Percentiles rank a stretch among this genome's conserved stretches.
Evolutionary conservation across 1,140 invertebrate species (phyloP).

Genomic region (Solenopsis invicta): DNA sequence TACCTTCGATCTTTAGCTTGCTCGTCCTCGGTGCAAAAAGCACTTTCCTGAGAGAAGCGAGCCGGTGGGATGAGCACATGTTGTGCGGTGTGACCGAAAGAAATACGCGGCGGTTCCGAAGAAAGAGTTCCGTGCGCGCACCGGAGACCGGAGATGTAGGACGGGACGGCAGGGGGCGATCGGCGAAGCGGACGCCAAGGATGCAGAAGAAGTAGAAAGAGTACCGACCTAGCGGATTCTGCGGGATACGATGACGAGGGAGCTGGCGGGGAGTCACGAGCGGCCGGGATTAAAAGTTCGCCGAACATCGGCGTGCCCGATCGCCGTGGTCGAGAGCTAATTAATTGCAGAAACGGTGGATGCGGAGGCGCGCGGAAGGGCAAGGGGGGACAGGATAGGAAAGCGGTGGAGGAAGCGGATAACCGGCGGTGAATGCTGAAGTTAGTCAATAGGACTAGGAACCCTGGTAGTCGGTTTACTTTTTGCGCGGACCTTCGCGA

Average conservation of each 20-base stretch:
- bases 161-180: background rate
- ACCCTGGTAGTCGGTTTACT: constrained; percentile 78
- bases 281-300: constrained; percentile 81
- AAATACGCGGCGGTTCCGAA: constrained; percentile 55
- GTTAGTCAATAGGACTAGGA: constrained; percentile 79
- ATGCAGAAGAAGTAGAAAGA: constrained; percentile 51
- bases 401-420: constrained; percentile 58
- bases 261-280: constrained; percentile 77
- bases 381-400: constrained; percentile 49
- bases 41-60: background rate
- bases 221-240: constrained; percentile 64
- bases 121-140: constrained; percentile 44
- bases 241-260: constrained; percentile 68
- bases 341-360: constrained; percentile 81
- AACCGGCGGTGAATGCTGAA: constrained; percentile 73
- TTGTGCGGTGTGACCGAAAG: constrained; percentile 47
- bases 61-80: constrained; percentile 52
- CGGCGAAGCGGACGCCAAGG: constrained; percentile 13
- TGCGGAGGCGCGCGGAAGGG: background rate
- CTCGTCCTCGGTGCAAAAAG: constrained; percentile 40
- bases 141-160: background rate
- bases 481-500: constrained; percentile 80
- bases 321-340: constrained; percentile 80
- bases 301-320: constrained; percentile 81
- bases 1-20: constrained; percentile 13